Evolutionary conservation across 1,140 invertebrate genomes (phyloP), one percentile per base, ranked within the genome.

Genomic region (Panulirus ornatus): DNA sequence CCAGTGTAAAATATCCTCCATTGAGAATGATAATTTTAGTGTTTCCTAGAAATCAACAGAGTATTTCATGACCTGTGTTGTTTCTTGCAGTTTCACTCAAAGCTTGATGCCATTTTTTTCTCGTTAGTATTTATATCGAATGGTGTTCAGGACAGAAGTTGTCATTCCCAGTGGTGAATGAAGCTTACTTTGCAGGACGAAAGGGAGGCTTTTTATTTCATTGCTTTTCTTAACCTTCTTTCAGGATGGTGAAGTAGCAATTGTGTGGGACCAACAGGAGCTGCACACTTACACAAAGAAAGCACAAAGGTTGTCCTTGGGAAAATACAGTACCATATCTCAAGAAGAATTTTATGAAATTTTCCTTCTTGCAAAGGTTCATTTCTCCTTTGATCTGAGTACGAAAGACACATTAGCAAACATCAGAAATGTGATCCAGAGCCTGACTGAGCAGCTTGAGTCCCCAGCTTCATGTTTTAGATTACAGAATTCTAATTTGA

Each of bases 201-300:
- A 9, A 9, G 16, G 14, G 1, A 63, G 19, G n/a, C n/a, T 58
- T 0, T 36, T 14, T 54, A 58, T 36, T 38, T 34, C 2, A 14
- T n/a, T n/a, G n/a, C n/a, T n/a, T n/a, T n/a, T n/a, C n/a, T n/a
- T n/a, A 40, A 42, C 22, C 30, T 71, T 78, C 5, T 83, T 47
- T 22, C 82, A 90, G 88, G 82, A 66, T 14, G 83, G 76, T 11
- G 81, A 90, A 42, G 40, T 90, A 27, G 73, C 36, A 11, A n/a
- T 85, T 6, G 27, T 85, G 8, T 90, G 88, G 88, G 88, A 90
- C 54, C 88, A 90, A 66, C n/a, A 78, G 14, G 83, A 78, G 30
- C n/a, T 90, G 6, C 66, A 84, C 38, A 71, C 14, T n/a, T 90
- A 78, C 73, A 27, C 36, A 42, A 27, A 51, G 5, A 71, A 75